phyloP scores from a whole-genome alignment of 2,113 vertebrate genomes.

The Ciconia stormi region DNA sequence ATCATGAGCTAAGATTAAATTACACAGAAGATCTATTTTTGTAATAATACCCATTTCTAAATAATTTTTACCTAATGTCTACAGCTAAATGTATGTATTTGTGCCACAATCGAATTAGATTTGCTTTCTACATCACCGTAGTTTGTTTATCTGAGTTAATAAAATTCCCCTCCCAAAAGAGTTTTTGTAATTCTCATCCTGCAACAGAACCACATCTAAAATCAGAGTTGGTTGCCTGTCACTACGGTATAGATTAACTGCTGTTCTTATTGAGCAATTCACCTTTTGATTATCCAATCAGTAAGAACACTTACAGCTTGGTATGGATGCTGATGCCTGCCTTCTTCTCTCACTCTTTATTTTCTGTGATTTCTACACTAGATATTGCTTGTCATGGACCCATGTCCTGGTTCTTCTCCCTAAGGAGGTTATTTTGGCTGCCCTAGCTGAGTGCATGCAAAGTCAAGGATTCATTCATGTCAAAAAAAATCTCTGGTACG shows the following conservation, averaged over 20 bases:
- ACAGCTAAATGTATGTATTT: neutral
- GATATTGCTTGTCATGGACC: constrained; percentile 69
- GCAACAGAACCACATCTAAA: neutral
- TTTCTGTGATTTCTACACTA: constrained; percentile 49
- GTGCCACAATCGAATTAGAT: neutral
- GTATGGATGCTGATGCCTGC: constrained; percentile 59
- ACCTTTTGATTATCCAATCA: constrained; percentile 19
- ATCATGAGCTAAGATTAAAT: neutral
- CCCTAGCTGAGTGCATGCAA: constrained; percentile 72
- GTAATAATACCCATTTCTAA: neutral
- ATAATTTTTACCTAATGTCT: neutral
- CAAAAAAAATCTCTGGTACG: constrained; percentile 77
- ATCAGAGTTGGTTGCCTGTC: neutral
- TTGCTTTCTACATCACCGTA: neutral
- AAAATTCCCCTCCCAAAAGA: neutral
- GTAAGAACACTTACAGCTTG: constrained; percentile 6
- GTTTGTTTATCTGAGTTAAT: neutral
- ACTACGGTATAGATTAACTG: neutral
- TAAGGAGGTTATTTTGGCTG: constrained; percentile 76
- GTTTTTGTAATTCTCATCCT: neutral
- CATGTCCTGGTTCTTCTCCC: constrained; percentile 64
- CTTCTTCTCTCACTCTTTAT: neutral
- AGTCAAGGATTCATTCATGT: constrained; percentile 80
- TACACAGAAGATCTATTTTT: neutral
- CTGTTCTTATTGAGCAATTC: neutral